Evolutionary conservation across 2,113 vertebrate species (phyloP).

Genomic region (Probosciger aterrimus): DNA sequence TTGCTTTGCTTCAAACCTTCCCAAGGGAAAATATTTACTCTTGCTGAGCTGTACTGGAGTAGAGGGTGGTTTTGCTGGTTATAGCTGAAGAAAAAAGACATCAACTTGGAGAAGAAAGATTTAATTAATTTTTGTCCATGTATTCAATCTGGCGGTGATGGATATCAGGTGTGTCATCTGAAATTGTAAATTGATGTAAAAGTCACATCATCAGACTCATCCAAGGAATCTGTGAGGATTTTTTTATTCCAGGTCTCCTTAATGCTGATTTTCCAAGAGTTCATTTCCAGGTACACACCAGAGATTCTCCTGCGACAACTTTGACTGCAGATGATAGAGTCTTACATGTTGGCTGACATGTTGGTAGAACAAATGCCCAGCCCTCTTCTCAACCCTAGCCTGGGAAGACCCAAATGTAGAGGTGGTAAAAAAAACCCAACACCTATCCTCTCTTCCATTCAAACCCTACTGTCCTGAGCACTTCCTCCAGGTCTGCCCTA

Average conservation of each 20-base stretch:
- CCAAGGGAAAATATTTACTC: constrained; percentile 11
- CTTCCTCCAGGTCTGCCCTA: background rate
- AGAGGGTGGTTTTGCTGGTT: background rate
- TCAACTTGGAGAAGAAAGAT: background rate
- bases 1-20: constrained; percentile 4
- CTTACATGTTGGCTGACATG: background rate
- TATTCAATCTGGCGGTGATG: background rate
- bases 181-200: background rate
- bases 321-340: background rate
- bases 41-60: background rate
- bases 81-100: background rate
- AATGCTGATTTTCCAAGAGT: background rate
- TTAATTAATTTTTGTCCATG: background rate
- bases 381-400: background rate
- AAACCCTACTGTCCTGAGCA: background rate
- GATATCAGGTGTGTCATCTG: background rate
- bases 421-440: rapidly evolving
- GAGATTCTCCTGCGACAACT: background rate
- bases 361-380: background rate
- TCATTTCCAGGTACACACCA: background rate
- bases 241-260: background rate
- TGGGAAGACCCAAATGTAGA: background rate
- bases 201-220: background rate
- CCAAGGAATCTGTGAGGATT: background rate
- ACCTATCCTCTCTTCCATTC: background rate